A percentile compares a stretch with the other conserved stretches of the same genome.
Conservation (phyloP, 2,888 invertebrate genomes). For the Nomada goodeniana region DNA sequence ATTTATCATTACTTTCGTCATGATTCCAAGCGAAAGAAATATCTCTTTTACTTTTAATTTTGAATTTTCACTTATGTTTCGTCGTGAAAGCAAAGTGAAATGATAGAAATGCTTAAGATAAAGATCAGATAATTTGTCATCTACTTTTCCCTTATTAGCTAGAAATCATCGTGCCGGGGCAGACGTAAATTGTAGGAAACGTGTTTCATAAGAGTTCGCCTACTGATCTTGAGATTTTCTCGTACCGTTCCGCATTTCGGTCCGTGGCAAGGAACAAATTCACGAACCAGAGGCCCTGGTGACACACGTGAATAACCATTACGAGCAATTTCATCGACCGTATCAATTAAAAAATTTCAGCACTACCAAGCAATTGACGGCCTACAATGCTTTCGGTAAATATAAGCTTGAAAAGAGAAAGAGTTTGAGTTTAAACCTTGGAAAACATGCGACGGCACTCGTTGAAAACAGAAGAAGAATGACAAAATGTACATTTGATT, state of each 20-base stretch:
- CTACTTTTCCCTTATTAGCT: not conserved
- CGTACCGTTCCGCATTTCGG: slow-evolving; percentile 49
- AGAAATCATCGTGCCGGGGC: not conserved
- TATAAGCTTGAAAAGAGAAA: slow-evolving; percentile 29
- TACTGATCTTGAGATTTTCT: slow-evolving; percentile 62
- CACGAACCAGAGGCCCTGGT: slow-evolving; percentile 33
- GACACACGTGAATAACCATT: slow-evolving; percentile 16
- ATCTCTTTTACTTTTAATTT: not conserved
- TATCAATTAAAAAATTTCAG: not conserved
- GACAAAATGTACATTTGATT: slow-evolving; percentile 2
- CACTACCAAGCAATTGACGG: slow-evolving; percentile 39
- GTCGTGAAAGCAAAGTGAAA: not conserved
- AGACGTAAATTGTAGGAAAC: not conserved
- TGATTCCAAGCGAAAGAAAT: not conserved
- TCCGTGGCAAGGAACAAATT: slow-evolving; percentile 44
- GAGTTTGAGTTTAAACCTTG: slow-evolving; percentile 10
- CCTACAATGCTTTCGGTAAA: slow-evolving; percentile 78
- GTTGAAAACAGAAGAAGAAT: not conserved
- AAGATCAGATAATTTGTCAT: not conserved
- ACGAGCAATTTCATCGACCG: slow-evolving; percentile 6
- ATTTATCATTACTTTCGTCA: not conserved
- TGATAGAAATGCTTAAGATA: not conserved
- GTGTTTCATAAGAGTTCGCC: slow-evolving; percentile 52
- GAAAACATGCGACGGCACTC: slow-evolving; percentile 27
- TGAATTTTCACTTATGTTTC: not conserved